Evolutionary conservation across 2,888 invertebrate genomes (phyloP).

Genomic region (Apamea anceps): DNA sequence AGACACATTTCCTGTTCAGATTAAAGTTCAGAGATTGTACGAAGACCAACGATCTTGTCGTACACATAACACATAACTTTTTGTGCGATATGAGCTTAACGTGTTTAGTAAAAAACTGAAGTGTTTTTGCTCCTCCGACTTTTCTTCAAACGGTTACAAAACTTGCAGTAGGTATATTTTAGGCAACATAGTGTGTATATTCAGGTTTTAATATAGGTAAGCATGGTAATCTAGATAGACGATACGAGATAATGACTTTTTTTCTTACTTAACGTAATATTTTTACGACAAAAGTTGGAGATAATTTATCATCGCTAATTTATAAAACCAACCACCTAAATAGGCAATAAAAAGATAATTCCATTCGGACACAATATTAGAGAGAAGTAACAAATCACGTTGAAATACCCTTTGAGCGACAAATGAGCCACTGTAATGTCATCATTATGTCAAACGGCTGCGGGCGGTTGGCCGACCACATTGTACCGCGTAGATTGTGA

Average conservation of each 20-base stretch:
- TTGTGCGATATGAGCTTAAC: conserved; percentile 16
- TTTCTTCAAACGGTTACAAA: not conserved
- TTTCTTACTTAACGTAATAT: not conserved
- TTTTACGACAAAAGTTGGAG: not conserved
- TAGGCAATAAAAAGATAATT: not conserved
- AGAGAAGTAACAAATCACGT: conserved; percentile 47
- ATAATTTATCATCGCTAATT: not conserved
- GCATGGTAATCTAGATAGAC: not conserved
- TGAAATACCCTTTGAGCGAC: conserved; percentile 32
- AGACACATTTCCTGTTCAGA: conserved; percentile 33
- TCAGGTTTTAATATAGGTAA: not conserved
- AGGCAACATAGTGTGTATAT: not conserved
- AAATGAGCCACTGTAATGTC: conserved; percentile 54
- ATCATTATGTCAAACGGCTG: conserved; percentile 58
- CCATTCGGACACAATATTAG: not conserved
- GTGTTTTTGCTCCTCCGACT: not conserved
- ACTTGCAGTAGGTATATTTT: not conserved
- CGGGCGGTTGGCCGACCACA: not conserved
- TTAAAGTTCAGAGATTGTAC: conserved; percentile 32
- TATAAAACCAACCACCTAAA: not conserved
- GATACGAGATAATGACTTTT: not conserved
- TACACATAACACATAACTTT: conserved; percentile 4
- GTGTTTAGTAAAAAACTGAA: not conserved
- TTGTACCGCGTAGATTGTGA: not conserved
- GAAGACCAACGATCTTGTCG: conserved; percentile 6